Conservation (phyloP, 2,888 invertebrate species). For the Cloeon dipterum region DNA sequence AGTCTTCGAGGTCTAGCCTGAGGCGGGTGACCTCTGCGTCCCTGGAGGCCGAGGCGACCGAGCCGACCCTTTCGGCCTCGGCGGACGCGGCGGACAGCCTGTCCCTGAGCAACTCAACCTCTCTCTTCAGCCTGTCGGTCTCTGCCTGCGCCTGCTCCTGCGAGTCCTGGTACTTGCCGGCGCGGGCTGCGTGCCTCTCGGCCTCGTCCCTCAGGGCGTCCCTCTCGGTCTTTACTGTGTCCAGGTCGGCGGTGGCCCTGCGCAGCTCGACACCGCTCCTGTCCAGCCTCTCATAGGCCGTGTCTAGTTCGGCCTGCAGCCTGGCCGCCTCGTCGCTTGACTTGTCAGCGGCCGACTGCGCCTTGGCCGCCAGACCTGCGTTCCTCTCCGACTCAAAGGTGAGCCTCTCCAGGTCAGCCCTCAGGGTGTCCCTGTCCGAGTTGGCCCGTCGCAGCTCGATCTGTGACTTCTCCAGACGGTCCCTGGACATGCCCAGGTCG, state of each 20-base stretch:
- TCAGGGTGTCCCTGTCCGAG: constrained; percentile 65
- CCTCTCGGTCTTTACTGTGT: constrained; percentile 40
- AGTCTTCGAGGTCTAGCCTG: constrained; percentile 42
- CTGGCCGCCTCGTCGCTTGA: constrained; percentile 74
- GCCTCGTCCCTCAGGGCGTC: constrained; percentile 60
- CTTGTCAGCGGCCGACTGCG: constrained; percentile 65
- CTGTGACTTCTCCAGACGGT: constrained; percentile 71
- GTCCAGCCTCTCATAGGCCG: constrained; percentile 77
- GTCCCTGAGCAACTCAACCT: constrained; percentile 47
- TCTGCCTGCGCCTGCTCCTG: constrained; percentile 41
- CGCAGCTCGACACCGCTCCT: constrained; percentile 60
- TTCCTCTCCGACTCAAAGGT: constrained; percentile 71
- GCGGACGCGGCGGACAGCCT: constrained; percentile 37
- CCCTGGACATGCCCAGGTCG: constrained; percentile 69
- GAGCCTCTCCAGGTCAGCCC: constrained; percentile 61
- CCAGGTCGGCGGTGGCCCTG: constrained; percentile 55
- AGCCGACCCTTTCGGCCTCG: constrained; percentile 4
- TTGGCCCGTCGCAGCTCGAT: constrained; percentile 60
- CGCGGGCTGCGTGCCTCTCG: constrained; percentile 43
- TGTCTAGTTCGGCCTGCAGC: constrained; percentile 68
- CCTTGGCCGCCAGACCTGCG: constrained; percentile 66
- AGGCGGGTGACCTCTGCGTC: constrained; percentile 20
- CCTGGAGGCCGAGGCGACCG: constrained; percentile 7
- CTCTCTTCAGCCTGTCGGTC: constrained; percentile 23
- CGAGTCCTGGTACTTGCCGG: constrained; percentile 42